Evolutionary conservation across 2,113 vertebrate genomes (phyloP), one percentile per base, ranked within the genome.

Genomic region (Neolamprologus fasciatus): DNA sequence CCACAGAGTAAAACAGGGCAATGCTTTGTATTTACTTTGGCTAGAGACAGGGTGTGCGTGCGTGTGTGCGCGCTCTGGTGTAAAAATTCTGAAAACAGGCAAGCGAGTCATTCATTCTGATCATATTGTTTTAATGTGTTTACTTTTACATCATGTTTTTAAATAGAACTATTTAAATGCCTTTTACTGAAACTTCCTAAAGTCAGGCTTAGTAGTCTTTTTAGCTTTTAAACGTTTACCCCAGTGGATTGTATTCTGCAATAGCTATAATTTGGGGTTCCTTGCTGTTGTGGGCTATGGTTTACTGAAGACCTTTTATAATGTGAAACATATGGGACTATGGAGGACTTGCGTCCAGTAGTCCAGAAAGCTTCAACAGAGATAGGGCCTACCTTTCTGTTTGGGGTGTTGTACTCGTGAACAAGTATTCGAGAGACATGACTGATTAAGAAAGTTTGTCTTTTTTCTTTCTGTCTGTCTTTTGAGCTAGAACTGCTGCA

Each of bases 291-390:
- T 90, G 85, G 81, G 83, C 76, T 89, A 26, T 86, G 42, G 80
- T 83, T 76, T 40, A 23, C 90, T 80, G 66, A 86, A 86, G 89
- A 91, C 81, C 85, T 89, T 8, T 90, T 89, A 47, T 94, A 94
- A 95, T 96, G 91, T 87, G 91, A 94, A 95, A 90, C 94, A 96
- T 85, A 94, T 94, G 93, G 88, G 81, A 83, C 61, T 85, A 26
- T 86, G 80, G 86, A 63, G 26, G 40, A 76, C 53, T 81, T 81
- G 80, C 50, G 54, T 76, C 63, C 28, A 40, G 53, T 26, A 35
- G 85, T 82, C 54, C 61, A 7, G 16, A 50, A 66, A 82, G 73
- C 50, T 80, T 23, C 57, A 61, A 85, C 37, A 90, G 35, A 63
- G 86, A 40, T 13, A 16, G 16, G 13, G 13, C 8, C 61, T 21